phyloP scores from a whole-genome alignment of 92 coral and sea anemone species.

The Hydrozoanthus gracilis region DNA sequence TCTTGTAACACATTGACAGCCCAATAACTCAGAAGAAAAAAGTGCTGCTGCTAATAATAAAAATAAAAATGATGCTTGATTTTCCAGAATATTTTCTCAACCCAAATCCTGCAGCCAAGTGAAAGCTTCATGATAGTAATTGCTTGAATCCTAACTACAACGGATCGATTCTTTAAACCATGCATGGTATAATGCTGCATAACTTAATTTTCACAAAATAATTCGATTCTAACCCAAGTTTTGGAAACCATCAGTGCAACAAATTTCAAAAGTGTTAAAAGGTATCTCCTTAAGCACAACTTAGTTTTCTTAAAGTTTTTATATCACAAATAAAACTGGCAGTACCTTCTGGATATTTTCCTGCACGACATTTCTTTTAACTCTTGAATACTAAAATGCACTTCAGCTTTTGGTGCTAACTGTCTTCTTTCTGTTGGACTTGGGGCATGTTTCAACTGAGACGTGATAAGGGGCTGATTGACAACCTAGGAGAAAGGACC shows the following conservation, averaged over 20 bases:
- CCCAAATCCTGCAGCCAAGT: no score
- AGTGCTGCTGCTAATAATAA: no score
- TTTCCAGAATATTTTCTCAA: no score
- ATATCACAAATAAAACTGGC: not conserved
- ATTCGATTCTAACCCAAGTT: not conserved
- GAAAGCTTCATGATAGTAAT: no score
- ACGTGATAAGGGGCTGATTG: slow-evolving; percentile 83
- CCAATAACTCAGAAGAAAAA: no score
- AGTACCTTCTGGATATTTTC: not conserved
- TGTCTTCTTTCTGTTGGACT: slow-evolving; percentile 65
- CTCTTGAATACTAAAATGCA: slow-evolving; percentile 61
- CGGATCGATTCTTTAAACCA: no score
- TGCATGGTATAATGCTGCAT: no score
- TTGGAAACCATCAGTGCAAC: not conserved
- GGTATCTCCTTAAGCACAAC: not conserved
- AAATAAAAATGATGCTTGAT: no score
- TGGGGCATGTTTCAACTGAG: slow-evolving; percentile 64
- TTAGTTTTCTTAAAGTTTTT: not conserved
- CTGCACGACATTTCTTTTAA: slow-evolving; percentile 28
- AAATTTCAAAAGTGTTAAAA: not conserved
- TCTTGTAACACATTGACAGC: no score
- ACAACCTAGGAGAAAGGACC: slow-evolving; percentile 59
- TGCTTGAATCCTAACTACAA: no score
- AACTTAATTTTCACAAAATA: no score
- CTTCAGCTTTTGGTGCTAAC: slow-evolving; percentile 61